phyloP scores from a whole-genome alignment of 2,113 vertebrate genomes.

The Promerops cafer region DNA sequence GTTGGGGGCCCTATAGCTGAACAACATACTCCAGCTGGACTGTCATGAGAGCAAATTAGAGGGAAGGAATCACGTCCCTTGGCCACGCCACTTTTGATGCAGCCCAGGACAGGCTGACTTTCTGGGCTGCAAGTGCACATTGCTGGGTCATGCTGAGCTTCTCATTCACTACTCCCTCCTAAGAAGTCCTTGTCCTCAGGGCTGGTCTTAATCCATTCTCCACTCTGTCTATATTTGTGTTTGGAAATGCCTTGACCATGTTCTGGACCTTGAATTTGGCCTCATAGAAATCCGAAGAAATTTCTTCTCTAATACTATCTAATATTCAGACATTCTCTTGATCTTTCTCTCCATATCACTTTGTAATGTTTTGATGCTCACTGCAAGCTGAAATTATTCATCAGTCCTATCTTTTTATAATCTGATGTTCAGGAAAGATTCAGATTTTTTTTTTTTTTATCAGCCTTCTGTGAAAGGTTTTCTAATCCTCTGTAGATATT shows the following conservation, averaged over 20 bases:
- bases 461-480: background rate
- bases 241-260: background rate
- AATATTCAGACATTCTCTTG: background rate
- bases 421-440: background rate
- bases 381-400: background rate
- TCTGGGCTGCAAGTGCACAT: background rate
- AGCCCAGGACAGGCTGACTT: background rate
- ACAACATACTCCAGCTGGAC: background rate
- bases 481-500: background rate
- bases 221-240: background rate
- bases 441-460: background rate
- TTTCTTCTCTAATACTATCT: background rate
- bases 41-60: background rate
- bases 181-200: background rate
- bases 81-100: accelerated
- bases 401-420: background rate
- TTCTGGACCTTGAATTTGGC: background rate
- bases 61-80: background rate
- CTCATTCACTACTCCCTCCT: too few relatives aligned
- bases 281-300: background rate
- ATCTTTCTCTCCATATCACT: background rate
- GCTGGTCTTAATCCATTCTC: background rate
- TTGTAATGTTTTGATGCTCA: background rate
- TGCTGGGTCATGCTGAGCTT: background rate
- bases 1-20: background rate